Evolutionary conservation across 2,797 vertebrate genomes (phyloP), one percentile per base, ranked within the genome.

Genomic region (Otolemur crassicaudatus): DNA sequence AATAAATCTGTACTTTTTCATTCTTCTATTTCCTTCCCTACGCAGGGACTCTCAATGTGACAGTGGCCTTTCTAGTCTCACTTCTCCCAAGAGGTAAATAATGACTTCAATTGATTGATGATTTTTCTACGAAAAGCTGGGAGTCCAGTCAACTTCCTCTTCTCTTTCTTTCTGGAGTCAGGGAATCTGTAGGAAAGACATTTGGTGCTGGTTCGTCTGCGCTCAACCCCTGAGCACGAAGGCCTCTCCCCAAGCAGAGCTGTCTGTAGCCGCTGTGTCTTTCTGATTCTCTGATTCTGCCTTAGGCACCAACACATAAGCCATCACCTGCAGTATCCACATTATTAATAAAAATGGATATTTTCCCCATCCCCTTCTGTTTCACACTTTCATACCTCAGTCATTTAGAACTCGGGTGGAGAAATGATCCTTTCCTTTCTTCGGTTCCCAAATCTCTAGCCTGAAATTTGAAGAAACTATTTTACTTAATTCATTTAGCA

Each of bases 401-500:
- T 37, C 87, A 25, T 92, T 97, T 37, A 84, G 23, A 87, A 72
- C 16, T 73, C 12, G 83, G 5, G 5, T 27, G 61, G 46, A 9
- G 29, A 85, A 76, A 29, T 65, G 13, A 87, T 13, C 63, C 12
- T 40, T 82, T 85, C 7, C 5, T 56, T 90, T 90, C 43, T 60
- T n/a, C 72, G 65, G 19, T 5, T 92, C n/a, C 31, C 20, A 23
- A 19, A 40, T 58, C 12, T 2, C 37, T 7, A 56, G 5, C 13
- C 43, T 27, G 2, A 53, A 14, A 53, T 56, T 27, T 79, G 58
- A 96, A 92, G 22, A 88, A 90, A 72, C 70, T 70, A 60, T 81
- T 58, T 87, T 69, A 69, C 40, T 77, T 75, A 80, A 94, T 63
- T 92, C 3, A 61, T 58, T 92, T 72, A 91, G 11, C 29, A 69